Percentiles rank a stretch among this genome's conserved stretches.
phyloP scores from a whole-genome alignment of 2,113 vertebrate species.

The Mixornis gularis region DNA sequence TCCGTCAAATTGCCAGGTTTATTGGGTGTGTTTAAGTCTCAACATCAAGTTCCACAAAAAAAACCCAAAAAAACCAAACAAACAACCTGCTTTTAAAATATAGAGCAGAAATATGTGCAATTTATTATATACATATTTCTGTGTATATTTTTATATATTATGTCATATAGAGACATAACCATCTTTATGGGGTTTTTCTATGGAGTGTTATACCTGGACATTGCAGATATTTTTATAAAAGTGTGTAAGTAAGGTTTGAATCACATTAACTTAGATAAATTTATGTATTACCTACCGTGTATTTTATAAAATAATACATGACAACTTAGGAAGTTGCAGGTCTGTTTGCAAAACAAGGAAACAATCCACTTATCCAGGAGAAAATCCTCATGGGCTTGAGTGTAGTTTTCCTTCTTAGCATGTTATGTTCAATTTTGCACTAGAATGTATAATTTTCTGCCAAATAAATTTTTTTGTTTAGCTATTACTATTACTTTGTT shows the following conservation, averaged over 20 bases:
- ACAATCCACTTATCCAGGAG: neutral
- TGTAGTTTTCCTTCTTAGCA: neutral
- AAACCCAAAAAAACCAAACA: neutral
- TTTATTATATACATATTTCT: too few relatives aligned
- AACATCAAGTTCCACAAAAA: neutral
- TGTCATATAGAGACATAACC: too few relatives aligned
- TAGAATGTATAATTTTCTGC: neutral
- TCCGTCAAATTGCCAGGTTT: neutral
- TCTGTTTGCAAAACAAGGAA: neutral
- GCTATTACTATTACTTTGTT: neutral
- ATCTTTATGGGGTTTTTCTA: neutral
- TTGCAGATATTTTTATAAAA: neutral
- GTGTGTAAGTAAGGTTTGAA: neutral
- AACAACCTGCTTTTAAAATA: neutral
- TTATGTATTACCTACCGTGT: neutral
- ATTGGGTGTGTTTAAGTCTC: neutral
- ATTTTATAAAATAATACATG: neutral
- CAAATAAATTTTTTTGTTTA: neutral
- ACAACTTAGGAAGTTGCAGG: neutral
- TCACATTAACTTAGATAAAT: neutral
- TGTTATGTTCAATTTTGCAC: neutral
- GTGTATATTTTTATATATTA: too few relatives aligned
- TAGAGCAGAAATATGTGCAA: neutral
- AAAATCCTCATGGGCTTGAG: neutral
- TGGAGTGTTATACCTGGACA: neutral